Conservation (phyloP, 1,140 invertebrate genomes). For the Heliconius congener region DNA sequence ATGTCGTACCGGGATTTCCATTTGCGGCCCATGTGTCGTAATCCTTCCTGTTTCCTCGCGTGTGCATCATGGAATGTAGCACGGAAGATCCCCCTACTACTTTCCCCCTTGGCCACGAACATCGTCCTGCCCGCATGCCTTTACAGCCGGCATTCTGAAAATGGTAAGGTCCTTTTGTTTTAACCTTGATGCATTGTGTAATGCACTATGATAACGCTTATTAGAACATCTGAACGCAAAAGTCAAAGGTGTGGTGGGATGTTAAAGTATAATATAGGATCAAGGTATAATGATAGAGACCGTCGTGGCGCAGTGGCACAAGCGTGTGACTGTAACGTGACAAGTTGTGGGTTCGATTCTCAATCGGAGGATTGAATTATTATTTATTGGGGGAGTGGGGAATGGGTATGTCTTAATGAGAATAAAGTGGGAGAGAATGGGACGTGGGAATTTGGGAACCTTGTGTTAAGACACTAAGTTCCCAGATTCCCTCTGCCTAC, state of each 20-base stretch:
- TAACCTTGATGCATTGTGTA: constrained; percentile 16
- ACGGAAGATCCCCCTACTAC: constrained; percentile 87
- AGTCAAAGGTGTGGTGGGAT: background rate
- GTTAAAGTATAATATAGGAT: too few relatives aligned
- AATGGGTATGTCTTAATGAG: too few relatives aligned
- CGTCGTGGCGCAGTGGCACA: too few relatives aligned
- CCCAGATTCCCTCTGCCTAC: too few relatives aligned
- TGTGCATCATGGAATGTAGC: constrained; percentile 89
- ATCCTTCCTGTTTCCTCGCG: constrained; percentile 85
- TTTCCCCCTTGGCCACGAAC: constrained; percentile 84
- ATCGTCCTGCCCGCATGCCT: constrained; percentile 71
- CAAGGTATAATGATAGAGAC: background rate
- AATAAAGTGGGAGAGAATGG: too few relatives aligned
- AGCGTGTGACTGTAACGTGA: too few relatives aligned
- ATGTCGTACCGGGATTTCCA: constrained; percentile 77
- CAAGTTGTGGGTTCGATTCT: too few relatives aligned
- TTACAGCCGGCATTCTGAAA: constrained; percentile 50
- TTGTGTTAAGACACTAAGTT: too few relatives aligned
- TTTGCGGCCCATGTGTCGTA: constrained; percentile 85
- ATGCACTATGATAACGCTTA: constrained; percentile 16
- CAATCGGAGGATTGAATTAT: too few relatives aligned
- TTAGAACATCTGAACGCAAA: constrained; percentile 20
- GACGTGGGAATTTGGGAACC: too few relatives aligned
- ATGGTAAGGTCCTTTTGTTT: constrained; percentile 29
- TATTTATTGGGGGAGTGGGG: too few relatives aligned